Base-by-base conservation (phyloP, 2,113 vertebrate genomes). In the Rhinogobius similis region DNA sequence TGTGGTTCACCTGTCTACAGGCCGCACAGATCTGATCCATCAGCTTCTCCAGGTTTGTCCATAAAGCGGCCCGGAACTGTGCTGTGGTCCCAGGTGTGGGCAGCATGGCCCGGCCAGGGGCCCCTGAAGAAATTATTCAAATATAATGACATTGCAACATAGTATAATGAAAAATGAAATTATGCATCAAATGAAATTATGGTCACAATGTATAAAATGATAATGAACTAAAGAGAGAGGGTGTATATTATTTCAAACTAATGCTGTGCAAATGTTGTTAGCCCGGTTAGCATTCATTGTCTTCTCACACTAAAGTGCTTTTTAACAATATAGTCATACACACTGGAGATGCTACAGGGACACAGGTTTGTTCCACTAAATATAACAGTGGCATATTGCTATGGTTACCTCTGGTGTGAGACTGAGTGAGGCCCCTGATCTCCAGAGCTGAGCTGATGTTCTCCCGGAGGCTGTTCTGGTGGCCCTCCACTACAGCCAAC, bases 21-120 rank as follows among this genome's bases (percentile, higher is more conserved):
- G 95, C 92, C 32, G 95, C 93, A 90, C 92, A 99, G 65, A 99
- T 99, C 82, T 98, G 95, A 89, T 99, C 97, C 95, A 98, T 96
- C 27, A 99, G 90, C 79, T 98, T 98, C 87, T 99, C 98, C 92
- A 99, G 93, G 83, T 96, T 98, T 68, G 97, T 99, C 98, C 98
- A 99, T 5, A 99, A 94, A 20, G 96, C 94, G 65, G 98, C 97
- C 61, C 98, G 94, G 81, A 98, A 99, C 23, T 95, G 95, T 38
- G 97, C 96, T 0, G 95, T 96, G 83, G 95, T 96, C 44, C 97
- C 98, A 63, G 97, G 96, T 11, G 95, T 94, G 38, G 96, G 97
- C 92, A 99, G 95, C 26, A 94, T 89, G n/a, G 96, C 96, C 87
- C 98, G 91, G 18, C 97, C 98, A 21, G 98, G 98, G 8, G 94